These are phyloP conservation scores for Dromius quadrimaculatus DNA, from an alignment of 2,888 invertebrate species.

Conservation along the genomic window DNA sequence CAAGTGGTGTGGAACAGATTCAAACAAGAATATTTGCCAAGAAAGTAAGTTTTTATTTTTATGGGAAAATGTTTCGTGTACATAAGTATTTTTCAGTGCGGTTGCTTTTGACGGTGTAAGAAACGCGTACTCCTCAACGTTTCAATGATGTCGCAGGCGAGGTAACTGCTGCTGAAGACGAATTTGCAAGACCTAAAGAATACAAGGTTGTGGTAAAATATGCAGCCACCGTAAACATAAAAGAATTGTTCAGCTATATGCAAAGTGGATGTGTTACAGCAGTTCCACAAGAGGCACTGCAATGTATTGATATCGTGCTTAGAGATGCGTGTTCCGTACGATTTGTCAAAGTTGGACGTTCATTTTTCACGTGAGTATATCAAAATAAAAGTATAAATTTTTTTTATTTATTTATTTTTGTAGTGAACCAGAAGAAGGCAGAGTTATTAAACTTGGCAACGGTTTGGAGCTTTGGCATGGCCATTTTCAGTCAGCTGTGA, in stretches of 20 bases:
- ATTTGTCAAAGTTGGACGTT: constrained; percentile 76
- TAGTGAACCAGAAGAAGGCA: neutral
- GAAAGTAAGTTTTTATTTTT: constrained; percentile 51
- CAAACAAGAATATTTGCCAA: constrained; percentile 62
- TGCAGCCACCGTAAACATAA: constrained; percentile 71
- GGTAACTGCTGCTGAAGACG: constrained; percentile 63
- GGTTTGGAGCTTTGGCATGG: constrained; percentile 95
- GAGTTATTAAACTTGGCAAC: constrained; percentile 70
- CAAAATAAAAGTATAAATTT: no score
- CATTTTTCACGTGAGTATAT: constrained; percentile 79
- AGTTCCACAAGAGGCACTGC: constrained; percentile 74
- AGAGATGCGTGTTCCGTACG: constrained; percentile 72
- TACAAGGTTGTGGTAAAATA: constrained; percentile 70
- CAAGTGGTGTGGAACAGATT: constrained; percentile 65
- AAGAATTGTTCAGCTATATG: constrained; percentile 66
- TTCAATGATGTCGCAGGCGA: constrained; percentile 61
- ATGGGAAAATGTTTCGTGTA: no score
- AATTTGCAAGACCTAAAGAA: constrained; percentile 58
- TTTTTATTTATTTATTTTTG: no score
- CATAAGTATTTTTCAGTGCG: constrained; percentile 64
- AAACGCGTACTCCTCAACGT: constrained; percentile 71
- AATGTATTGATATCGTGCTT: constrained; percentile 89
- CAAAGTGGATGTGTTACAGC: constrained; percentile 58
- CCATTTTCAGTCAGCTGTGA: constrained; percentile 90
- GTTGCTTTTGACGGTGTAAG: constrained; percentile 81